Percentiles rank a stretch among this genome's conserved stretches.
phyloP scores from a whole-genome alignment of 2,888 invertebrate species.

The Trichopria drosophilae region DNA sequence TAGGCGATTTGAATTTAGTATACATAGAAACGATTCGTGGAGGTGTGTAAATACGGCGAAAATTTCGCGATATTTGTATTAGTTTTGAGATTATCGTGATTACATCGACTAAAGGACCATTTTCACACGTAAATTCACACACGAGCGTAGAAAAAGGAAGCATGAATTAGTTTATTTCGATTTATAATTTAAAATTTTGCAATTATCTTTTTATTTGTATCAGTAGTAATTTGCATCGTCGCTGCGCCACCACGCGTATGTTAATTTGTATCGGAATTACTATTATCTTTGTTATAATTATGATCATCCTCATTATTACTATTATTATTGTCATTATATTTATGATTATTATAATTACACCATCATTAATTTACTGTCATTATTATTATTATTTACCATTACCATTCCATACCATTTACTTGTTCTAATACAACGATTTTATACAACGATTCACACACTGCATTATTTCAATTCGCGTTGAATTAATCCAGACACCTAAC shows the following conservation, averaged over 20 bases:
- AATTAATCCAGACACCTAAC: slow-evolving; percentile 14
- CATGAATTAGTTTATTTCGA: too few relatives aligned
- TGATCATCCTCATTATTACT: slow-evolving; percentile 21
- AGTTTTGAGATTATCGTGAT: too few relatives aligned
- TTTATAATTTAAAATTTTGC: too few relatives aligned
- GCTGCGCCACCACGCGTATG: slow-evolving; percentile 1
- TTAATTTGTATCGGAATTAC: slow-evolving; percentile 21
- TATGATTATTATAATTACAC: slow-evolving; percentile 31
- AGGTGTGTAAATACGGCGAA: too few relatives aligned
- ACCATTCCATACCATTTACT: slow-evolving; percentile 30
- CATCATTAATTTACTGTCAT: slow-evolving; percentile 7
- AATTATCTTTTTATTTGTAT: too few relatives aligned
- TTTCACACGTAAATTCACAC: too few relatives aligned
- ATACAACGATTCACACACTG: slow-evolving; percentile 54
- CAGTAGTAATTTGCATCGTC: slow-evolving; percentile 12
- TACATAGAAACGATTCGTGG: too few relatives aligned
- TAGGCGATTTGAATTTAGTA: too few relatives aligned
- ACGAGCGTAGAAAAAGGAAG: too few relatives aligned
- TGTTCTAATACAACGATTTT: slow-evolving; percentile 49
- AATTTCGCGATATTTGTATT: too few relatives aligned
- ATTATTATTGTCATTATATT: slow-evolving; percentile 33
- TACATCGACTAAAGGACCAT: too few relatives aligned
- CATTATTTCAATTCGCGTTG: too few relatives aligned
- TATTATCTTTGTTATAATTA: slow-evolving; percentile 29
- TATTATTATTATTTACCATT: slow-evolving; percentile 11